A percentile compares a stretch with the other conserved stretches of the same genome.
phyloP scores from a whole-genome alignment of 2,113 vertebrate genomes.

The Pseudonaja textilis region DNA sequence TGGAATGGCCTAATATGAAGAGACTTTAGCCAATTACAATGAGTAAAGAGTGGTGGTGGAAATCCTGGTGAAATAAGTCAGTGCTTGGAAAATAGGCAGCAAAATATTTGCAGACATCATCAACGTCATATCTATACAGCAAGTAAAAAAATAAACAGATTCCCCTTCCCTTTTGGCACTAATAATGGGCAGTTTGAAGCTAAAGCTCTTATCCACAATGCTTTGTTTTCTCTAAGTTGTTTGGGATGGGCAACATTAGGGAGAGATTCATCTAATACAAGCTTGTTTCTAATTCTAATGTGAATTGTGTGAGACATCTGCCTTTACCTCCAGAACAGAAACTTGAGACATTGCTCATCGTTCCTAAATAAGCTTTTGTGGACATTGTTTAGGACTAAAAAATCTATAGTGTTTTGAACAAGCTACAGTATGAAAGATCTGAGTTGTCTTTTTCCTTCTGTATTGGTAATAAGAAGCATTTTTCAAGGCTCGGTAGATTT shows the following conservation, averaged over 20 bases:
- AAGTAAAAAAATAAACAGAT: neutral
- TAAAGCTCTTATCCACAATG: neutral
- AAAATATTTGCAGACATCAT: neutral
- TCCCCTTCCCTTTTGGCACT: neutral
- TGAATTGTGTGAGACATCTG: neutral
- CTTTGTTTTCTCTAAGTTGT: neutral
- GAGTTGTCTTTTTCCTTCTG: neutral
- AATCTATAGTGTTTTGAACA: neutral
- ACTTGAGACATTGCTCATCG: neutral
- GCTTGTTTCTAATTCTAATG: neutral
- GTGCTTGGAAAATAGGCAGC: neutral
- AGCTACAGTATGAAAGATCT: neutral
- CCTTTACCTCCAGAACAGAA: neutral
- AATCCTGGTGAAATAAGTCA: neutral
- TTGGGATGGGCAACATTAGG: neutral
- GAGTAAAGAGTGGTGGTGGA: no score
- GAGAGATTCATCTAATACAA: neutral
- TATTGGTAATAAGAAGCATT: neutral
- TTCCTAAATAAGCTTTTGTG: neutral
- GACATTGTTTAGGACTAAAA: neutral
- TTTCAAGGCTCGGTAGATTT: constrained; percentile 3
- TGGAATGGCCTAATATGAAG: neutral
- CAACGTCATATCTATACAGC: neutral
- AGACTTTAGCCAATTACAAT: no score
- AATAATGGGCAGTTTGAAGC: neutral